phyloP scores from a whole-genome alignment of 1,140 invertebrate species.

The Ostrea edulis region DNA sequence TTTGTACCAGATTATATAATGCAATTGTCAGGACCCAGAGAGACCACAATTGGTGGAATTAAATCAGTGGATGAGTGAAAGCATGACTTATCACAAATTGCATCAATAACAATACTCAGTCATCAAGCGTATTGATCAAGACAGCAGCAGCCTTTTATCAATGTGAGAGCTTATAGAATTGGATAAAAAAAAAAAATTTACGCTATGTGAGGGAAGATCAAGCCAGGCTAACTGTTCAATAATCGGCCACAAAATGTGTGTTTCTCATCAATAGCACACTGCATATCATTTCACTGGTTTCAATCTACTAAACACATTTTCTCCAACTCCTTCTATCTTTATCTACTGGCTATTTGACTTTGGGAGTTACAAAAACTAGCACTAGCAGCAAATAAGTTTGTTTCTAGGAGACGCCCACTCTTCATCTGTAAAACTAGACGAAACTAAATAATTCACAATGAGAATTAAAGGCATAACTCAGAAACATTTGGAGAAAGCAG shows the following conservation, averaged over 20 bases:
- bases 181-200: not conserved
- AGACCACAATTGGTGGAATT: not conserved
- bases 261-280: not conserved
- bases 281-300: not conserved
- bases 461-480: no score
- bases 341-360: not conserved
- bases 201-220: not conserved
- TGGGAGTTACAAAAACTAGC: not conserved
- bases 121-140: constrained; percentile 21
- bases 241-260: not conserved
- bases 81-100: constrained; percentile 24
- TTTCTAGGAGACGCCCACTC: no score
- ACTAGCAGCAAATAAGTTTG: no score
- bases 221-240: not conserved
- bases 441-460: no score
- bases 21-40: not conserved
- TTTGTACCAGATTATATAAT: constrained; percentile 11
- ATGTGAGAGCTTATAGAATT: not conserved
- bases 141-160: not conserved
- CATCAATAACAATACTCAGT: constrained; percentile 3
- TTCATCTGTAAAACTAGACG: no score
- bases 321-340: not conserved
- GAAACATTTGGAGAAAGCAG: no score
- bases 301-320: not conserved
- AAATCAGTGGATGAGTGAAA: not conserved